phyloP scores from a whole-genome alignment of 2,797 vertebrate species.

The Falco novaeseelandiae region DNA sequence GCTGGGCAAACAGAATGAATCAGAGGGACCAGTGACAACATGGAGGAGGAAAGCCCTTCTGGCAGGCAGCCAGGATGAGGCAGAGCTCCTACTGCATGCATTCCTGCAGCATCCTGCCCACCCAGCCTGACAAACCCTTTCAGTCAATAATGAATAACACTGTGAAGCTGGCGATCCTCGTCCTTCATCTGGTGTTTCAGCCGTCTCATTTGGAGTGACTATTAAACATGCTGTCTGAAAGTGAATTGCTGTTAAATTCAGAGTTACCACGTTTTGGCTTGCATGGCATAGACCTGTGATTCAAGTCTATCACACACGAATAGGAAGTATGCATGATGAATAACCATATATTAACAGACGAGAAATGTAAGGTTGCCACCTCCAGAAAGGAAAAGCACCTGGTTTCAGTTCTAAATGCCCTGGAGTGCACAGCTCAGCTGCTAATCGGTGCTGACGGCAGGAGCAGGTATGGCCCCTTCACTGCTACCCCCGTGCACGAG shows the following conservation, averaged over 20 bases:
- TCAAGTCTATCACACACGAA: neutral
- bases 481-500: neutral
- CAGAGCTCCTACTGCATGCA: neutral
- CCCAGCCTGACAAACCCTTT: neutral
- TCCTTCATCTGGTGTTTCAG: neutral
- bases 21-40: constrained; percentile 25
- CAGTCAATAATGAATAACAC: neutral
- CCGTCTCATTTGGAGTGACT: neutral
- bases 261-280: neutral
- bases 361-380: neutral
- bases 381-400: constrained; percentile 25
- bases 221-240: neutral
- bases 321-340: neutral
- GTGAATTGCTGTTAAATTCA: neutral
- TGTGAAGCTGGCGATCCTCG: neutral
- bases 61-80: neutral
- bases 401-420: neutral
- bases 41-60: constrained; percentile 62
- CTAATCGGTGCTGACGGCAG: neutral
- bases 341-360: neutral
- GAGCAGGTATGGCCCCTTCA: neutral
- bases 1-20: constrained; percentile 3
- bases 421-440: neutral
- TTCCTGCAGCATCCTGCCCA: constrained; percentile 20
- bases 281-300: neutral